A percentile compares a stretch with the other conserved stretches of the same genome.
phyloP scores from a whole-genome alignment of 2,797 vertebrate species.

The Gallirallus australis region DNA sequence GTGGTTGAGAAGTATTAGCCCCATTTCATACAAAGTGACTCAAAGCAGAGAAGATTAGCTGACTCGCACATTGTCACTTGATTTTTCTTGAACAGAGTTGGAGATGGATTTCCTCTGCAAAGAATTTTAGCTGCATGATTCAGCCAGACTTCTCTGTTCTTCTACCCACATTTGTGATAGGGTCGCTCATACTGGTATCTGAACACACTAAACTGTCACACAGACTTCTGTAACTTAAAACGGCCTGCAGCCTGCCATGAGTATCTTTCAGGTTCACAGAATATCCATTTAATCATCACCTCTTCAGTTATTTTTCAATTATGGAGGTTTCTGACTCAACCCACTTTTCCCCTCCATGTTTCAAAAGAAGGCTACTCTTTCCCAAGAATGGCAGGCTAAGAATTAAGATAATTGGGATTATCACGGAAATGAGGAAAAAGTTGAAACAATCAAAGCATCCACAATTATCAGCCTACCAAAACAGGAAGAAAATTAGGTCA shows the following conservation, averaged over 20 bases:
- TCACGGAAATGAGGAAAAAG: not conserved
- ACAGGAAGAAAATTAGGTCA: not conserved
- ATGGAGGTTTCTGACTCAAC: not conserved
- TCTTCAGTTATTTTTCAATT: not conserved
- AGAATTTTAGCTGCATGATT: not conserved
- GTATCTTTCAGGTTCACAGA: not conserved
- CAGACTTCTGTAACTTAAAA: not conserved
- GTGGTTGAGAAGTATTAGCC: not conserved
- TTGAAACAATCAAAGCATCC: not conserved
- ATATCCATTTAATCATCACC: not conserved
- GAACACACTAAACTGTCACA: not conserved
- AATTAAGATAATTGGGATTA: not conserved
- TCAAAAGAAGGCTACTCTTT: not conserved
- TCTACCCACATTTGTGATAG: not conserved
- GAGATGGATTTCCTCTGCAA: not conserved
- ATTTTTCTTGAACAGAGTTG: not conserved
- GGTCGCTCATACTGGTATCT: not conserved
- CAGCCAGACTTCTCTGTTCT: not conserved
- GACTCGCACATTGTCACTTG: not conserved
- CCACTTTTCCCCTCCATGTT: not conserved
- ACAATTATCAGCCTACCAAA: not conserved
- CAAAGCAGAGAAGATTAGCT: not conserved
- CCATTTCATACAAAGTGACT: conserved; percentile 31
- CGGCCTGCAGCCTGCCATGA: not conserved
- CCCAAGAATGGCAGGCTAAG: not conserved